Evolutionary conservation across 2,888 invertebrate species (phyloP).

Genomic region (Steromphala cineraria): DNA sequence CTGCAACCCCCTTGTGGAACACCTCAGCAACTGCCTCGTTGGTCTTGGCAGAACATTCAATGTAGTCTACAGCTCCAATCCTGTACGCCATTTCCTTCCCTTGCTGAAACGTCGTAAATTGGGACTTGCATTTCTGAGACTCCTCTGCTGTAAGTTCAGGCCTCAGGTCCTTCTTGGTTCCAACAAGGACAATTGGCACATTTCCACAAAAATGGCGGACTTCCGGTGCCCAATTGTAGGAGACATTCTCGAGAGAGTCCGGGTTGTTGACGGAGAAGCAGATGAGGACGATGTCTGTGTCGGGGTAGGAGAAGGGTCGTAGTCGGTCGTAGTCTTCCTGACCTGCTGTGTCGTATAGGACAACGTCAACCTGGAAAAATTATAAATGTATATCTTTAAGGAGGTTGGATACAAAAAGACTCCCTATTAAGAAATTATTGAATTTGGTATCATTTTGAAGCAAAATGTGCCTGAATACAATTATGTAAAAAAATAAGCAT

Average conservation of each 20-base stretch:
- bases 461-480: too few species aligned
- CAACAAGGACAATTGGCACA: constrained; percentile 36
- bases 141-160: background rate
- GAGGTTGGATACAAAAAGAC: too few species aligned
- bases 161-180: constrained; percentile 40
- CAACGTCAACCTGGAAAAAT: constrained; percentile 10
- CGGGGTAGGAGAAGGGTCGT: constrained; percentile 36
- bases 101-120: constrained; percentile 26
- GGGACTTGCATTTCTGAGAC: background rate
- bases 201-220: constrained; percentile 37
- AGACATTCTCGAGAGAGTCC: constrained; percentile 35
- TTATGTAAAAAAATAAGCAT: too few species aligned
- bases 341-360: constrained; percentile 28
- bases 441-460: too few species aligned
- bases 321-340: constrained; percentile 43
- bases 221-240: constrained; percentile 38
- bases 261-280: constrained; percentile 38
- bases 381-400: too few species aligned
- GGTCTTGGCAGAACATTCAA: constrained; percentile 34
- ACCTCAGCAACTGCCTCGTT: constrained; percentile 22
- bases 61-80: constrained; percentile 33
- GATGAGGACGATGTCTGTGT: constrained; percentile 37
- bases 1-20: constrained; percentile 10
- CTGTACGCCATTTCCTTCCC: constrained; percentile 21
- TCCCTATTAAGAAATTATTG: too few species aligned